A percentile compares a stretch with the other conserved stretches of the same genome.
These are phyloP conservation scores for Pocillopora verrucosa DNA, from an alignment of 64 coral and sea anemone genomes.

Conservation along the genomic window DNA sequence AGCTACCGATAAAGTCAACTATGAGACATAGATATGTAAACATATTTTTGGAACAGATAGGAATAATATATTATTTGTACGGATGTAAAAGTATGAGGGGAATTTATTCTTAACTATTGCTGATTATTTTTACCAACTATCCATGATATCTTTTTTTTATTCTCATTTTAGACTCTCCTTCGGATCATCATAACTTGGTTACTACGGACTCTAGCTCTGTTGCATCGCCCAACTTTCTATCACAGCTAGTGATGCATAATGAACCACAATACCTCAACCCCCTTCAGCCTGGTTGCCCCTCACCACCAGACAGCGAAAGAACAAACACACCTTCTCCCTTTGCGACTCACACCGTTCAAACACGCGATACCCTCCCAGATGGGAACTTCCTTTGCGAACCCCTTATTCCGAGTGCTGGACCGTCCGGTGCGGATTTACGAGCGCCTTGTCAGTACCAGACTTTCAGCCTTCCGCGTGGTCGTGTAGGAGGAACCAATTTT, in stretches of 20 bases:
- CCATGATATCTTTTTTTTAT: background rate
- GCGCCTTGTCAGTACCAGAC: background rate
- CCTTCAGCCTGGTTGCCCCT: background rate
- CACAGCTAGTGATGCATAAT: background rate
- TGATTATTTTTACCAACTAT: no score
- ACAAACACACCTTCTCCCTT: background rate
- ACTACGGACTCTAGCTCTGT: background rate
- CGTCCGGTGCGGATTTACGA: no score
- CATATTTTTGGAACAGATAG: no score
- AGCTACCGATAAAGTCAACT: no score
- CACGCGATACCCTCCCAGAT: no score
- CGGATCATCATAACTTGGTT: background rate
- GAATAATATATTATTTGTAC: no score
- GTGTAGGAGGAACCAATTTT: background rate
- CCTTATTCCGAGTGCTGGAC: background rate
- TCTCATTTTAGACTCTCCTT: background rate
- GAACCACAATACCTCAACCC: background rate
- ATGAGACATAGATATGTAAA: no score
- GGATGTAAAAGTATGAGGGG: background rate
- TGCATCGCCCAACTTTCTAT: background rate
- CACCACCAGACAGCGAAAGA: conserved; percentile 17
- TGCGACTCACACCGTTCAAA: background rate
- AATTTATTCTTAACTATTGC: background rate
- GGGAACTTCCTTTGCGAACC: background rate
- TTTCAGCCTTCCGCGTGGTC: background rate